These are phyloP conservation scores for Gymnocheta viridis DNA, from an alignment of 2,888 invertebrate genomes.

Conservation along the genomic window DNA sequence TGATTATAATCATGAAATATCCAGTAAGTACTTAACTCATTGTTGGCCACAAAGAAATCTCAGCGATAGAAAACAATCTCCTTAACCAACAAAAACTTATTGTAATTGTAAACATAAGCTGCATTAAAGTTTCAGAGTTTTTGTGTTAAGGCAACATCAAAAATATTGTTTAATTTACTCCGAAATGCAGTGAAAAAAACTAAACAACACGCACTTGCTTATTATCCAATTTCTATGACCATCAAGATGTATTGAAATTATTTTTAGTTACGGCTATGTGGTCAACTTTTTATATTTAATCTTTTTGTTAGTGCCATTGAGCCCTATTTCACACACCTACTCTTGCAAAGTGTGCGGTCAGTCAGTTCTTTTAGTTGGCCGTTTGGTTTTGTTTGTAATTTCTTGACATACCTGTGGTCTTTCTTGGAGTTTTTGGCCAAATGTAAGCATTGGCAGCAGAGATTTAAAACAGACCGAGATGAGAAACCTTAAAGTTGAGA, in stretches of 20 bases:
- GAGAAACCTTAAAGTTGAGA: background rate
- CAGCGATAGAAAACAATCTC: conserved; percentile 13
- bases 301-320: conserved; percentile 38
- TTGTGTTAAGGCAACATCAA: conserved; percentile 2
- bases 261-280: conserved; percentile 39
- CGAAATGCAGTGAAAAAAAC: conserved; percentile 25
- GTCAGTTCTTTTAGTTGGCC: conserved; percentile 52
- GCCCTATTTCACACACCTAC: conserved; percentile 72
- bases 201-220: conserved; percentile 68
- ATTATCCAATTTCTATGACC: conserved; percentile 68
- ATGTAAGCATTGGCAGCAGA: background rate
- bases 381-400: conserved; percentile 42
- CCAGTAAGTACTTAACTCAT: conserved; percentile 58
- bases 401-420: conserved; percentile 55
- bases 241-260: conserved; percentile 56
- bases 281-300: conserved; percentile 14
- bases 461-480: background rate
- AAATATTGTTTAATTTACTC: conserved; percentile 57
- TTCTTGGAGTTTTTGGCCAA: conserved; percentile 18
- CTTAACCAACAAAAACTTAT: conserved; percentile 36
- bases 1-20: conserved; percentile 69
- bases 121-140: conserved; percentile 25
- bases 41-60: conserved; percentile 52
- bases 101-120: conserved; percentile 63
- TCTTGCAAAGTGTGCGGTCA: conserved; percentile 69